A percentile compares a stretch with the other conserved stretches of the same genome.
These are phyloP conservation scores for Anableps anableps DNA, from an alignment of 2,797 vertebrate species.

Conservation along the genomic window DNA sequence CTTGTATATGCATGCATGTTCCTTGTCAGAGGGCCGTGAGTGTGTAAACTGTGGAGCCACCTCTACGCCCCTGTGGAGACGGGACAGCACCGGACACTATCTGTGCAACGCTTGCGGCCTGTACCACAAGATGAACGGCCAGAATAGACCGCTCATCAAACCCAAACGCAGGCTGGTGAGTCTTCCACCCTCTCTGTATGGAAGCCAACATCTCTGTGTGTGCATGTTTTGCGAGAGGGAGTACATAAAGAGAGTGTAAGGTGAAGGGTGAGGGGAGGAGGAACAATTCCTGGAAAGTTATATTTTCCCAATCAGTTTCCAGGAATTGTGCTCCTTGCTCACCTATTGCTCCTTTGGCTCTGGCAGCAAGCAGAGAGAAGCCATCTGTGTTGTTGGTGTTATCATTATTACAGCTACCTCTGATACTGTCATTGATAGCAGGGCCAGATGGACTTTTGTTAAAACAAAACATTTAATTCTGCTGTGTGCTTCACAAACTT, in stretches of 20 bases:
- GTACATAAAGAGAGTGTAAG: slow-evolving; percentile 57
- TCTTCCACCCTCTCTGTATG: slow-evolving; percentile 45
- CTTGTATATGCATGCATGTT: slow-evolving; percentile 9
- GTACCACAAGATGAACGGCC: slow-evolving; percentile 99
- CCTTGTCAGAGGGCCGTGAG: slow-evolving; percentile 89
- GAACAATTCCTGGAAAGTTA: slow-evolving; percentile 82
- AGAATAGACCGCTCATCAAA: slow-evolving; percentile 98
- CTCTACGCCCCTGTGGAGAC: slow-evolving; percentile 95
- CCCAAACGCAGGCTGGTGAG: slow-evolving; percentile 97
- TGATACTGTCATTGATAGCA: slow-evolving; percentile 68
- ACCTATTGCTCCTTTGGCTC: slow-evolving; percentile 66
- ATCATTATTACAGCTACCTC: slow-evolving; percentile 73
- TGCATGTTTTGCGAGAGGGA: slow-evolving; percentile 24
- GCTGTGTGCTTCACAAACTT: not conserved
- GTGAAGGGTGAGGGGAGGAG: slow-evolving; percentile 40
- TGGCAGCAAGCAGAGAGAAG: slow-evolving; percentile 41
- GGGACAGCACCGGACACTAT: slow-evolving; percentile 97
- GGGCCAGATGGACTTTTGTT: slow-evolving; percentile 19
- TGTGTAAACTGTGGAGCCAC: slow-evolving; percentile 99
- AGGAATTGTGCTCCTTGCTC: slow-evolving; percentile 74
- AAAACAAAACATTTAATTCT: slow-evolving; percentile 17
- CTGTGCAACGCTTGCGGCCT: slow-evolving; percentile 98
- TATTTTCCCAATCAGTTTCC: slow-evolving; percentile 83
- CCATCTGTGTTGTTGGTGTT: slow-evolving; percentile 55
- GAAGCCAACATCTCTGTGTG: not conserved